phyloP scores from a whole-genome alignment of 2,113 vertebrate species.

The Phocoena sinus region DNA sequence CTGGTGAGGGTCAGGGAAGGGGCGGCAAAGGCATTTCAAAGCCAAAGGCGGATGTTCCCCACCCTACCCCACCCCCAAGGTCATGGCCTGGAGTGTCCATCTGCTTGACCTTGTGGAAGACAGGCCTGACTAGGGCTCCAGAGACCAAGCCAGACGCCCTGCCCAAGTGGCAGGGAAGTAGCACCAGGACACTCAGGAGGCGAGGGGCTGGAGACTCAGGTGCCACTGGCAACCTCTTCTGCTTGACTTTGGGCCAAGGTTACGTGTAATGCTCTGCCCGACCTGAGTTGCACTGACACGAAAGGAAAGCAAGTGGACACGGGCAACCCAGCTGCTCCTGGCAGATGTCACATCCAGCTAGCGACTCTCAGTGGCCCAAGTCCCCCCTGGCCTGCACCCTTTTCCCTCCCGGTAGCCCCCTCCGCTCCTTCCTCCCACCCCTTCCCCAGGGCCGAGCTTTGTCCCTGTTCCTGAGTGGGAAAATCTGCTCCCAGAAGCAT shows the following conservation, averaged over 20 bases:
- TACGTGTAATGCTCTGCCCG: neutral
- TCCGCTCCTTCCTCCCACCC: neutral
- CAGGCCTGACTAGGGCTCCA: neutral
- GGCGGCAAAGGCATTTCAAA: neutral
- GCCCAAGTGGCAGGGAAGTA: neutral
- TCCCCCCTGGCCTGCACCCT: rapidly evolving
- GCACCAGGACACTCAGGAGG: neutral
- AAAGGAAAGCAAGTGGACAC: neutral
- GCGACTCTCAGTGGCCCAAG: neutral
- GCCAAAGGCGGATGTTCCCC: neutral
- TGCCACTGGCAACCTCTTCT: neutral
- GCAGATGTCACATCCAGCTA: neutral
- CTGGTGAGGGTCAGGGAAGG: neutral
- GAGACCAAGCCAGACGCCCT: neutral
- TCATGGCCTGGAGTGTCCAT: too few species aligned
- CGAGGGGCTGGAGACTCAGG: neutral
- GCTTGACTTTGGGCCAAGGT: neutral
- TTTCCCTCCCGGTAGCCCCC: neutral
- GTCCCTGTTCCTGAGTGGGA: neutral
- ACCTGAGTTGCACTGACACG: neutral
- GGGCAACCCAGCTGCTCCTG: neutral
- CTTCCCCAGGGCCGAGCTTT: neutral
- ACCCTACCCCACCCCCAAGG: neutral
- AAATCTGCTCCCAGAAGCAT: neutral
- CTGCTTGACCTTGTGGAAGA: neutral